Evolutionary conservation across 2,888 invertebrate genomes (phyloP).

Genomic region (Euspilapteryx auroguttella): DNA sequence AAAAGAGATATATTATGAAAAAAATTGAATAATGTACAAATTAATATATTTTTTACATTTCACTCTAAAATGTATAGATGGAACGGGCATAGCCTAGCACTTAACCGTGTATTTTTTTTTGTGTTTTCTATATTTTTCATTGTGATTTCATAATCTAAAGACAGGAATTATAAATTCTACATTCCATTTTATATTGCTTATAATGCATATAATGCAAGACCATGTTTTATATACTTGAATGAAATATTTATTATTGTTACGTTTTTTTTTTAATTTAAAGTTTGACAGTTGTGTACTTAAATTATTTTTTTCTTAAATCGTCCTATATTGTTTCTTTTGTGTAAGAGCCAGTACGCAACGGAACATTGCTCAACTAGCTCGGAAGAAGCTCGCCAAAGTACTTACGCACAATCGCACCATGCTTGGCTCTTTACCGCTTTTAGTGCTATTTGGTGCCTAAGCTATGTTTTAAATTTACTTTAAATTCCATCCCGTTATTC

Average conservation of each 20-base stretch:
- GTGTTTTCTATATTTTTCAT: too few relatives aligned
- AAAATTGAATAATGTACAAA: conserved; percentile 54
- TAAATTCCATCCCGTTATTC: too few relatives aligned
- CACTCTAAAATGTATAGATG: conserved; percentile 45
- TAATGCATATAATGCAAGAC: conserved; percentile 57
- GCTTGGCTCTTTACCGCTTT: neutral
- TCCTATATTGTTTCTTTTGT: neutral
- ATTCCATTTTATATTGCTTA: conserved; percentile 42
- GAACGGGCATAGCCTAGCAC: conserved; percentile 43
- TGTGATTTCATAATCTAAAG: conserved; percentile 52
- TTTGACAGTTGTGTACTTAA: neutral
- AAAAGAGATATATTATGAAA: conserved; percentile 45
- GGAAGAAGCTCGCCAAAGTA: conserved; percentile 16
- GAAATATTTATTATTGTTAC: conserved; percentile 1
- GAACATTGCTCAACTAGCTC: conserved; percentile 45
- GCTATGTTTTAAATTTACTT: neutral
- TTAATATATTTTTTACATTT: conserved; percentile 60
- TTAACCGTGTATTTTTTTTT: conserved; percentile 49
- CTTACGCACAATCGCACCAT: conserved; percentile 43
- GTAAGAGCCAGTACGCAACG: conserved; percentile 2
- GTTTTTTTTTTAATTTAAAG: conserved; percentile 1
- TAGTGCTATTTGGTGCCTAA: neutral
- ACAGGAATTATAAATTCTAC: conserved; percentile 57
- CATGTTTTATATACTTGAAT: conserved; percentile 26
- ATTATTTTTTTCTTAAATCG: neutral